Conservation (phyloP, 1,140 invertebrate species). For the Papilio polytes region DNA sequence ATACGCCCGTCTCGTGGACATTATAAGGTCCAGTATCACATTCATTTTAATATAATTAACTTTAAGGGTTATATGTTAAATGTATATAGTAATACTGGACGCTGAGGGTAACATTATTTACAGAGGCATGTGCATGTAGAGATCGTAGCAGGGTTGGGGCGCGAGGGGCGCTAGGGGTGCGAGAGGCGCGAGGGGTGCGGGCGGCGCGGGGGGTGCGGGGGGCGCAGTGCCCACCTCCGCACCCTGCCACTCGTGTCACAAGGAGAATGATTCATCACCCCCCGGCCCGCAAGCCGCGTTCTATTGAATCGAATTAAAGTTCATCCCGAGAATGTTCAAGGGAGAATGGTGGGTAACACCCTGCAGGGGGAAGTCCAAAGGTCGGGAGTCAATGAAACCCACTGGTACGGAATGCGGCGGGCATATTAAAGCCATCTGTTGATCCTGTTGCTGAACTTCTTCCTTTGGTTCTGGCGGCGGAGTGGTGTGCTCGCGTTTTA, state of each 20-base stretch:
- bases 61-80: slow-evolving; percentile 36
- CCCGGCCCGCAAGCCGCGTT: slow-evolving; percentile 76
- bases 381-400: slow-evolving; percentile 85
- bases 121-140: slow-evolving; percentile 65
- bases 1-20: slow-evolving; percentile 45
- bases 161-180: slow-evolving; percentile 38
- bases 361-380: slow-evolving; percentile 84
- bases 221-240: slow-evolving; percentile 40
- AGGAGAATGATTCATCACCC: slow-evolving; percentile 58
- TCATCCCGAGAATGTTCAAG: slow-evolving; percentile 89
- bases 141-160: slow-evolving; percentile 54
- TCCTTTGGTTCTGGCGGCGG: slow-evolving; percentile 80
- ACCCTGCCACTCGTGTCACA: slow-evolving; percentile 70
- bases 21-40: slow-evolving; percentile 47
- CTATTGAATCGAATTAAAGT: slow-evolving; percentile 89
- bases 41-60: slow-evolving; percentile 47
- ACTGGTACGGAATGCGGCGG: slow-evolving; percentile 81
- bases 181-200: too few relatives aligned
- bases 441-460: slow-evolving; percentile 72
- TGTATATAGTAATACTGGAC: slow-evolving; percentile 56
- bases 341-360: slow-evolving; percentile 81
- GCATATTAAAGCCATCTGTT: slow-evolving; percentile 74
- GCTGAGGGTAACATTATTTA: slow-evolving; percentile 60
- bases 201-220: slow-evolving; percentile 42
- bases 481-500: slow-evolving; percentile 86